Conservation (phyloP, 2,113 vertebrate genomes). For the Microcebus murinus region DNA sequence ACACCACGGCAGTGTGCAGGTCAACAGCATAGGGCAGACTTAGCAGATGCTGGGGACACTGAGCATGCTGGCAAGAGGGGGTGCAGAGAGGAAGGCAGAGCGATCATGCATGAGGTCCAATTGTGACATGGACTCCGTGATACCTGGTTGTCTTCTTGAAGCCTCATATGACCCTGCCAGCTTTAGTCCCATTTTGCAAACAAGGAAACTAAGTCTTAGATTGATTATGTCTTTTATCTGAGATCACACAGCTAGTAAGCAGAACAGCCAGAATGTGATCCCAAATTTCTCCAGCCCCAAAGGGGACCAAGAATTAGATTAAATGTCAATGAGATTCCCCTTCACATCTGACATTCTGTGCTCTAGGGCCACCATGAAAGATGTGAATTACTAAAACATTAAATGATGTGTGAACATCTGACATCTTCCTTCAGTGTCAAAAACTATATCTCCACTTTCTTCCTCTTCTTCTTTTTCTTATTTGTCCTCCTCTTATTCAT, state of each 20-base stretch:
- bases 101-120: fast-evolving
- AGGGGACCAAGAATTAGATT: not conserved
- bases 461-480: not conserved
- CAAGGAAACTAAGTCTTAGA: not conserved
- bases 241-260: not conserved
- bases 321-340: not conserved
- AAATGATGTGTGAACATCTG: too few species aligned
- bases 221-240: not conserved
- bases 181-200: not conserved
- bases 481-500: not conserved
- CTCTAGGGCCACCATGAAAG: fast-evolving
- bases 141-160: too few species aligned
- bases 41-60: not conserved
- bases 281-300: not conserved
- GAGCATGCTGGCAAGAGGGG: fast-evolving
- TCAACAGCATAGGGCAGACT: not conserved
- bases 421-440: not conserved
- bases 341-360: not conserved
- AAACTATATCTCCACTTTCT: not conserved
- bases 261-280: not conserved
- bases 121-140: fast-evolving
- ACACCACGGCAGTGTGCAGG: fast-evolving
- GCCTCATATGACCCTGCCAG: fast-evolving
- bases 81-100: fast-evolving
- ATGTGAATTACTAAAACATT: not conserved